A percentile compares a stretch with the other conserved stretches of the same genome.
Conservation (phyloP, 2,797 vertebrate species). For the Cossypha heuglini region DNA sequence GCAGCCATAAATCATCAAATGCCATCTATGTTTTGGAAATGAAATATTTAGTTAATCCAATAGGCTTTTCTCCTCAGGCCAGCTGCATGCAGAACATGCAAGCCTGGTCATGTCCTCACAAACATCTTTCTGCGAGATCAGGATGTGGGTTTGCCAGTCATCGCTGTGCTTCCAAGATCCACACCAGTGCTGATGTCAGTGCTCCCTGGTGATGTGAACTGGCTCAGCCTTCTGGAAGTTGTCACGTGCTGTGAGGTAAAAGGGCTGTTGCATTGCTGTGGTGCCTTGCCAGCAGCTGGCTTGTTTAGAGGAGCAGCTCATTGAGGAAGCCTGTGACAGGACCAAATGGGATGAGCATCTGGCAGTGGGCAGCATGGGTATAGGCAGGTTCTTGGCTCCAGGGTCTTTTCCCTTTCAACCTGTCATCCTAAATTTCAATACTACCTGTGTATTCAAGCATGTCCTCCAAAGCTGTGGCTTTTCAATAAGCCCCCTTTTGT, state of each 20-base stretch:
- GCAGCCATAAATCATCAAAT: neutral
- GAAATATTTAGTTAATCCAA: neutral
- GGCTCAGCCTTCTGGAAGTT: neutral
- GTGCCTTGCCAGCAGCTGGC: neutral
- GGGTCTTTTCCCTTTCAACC: neutral
- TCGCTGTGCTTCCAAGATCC: neutral
- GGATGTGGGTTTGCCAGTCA: neutral
- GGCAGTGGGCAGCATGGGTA: neutral
- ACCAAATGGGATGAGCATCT: neutral
- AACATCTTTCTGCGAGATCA: neutral
- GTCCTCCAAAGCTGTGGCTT: neutral
- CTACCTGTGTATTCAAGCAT: neutral
- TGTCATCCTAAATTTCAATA: neutral
- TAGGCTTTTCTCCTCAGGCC: neutral
- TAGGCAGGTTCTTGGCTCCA: neutral
- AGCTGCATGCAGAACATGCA: neutral
- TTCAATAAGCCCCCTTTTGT: neutral
- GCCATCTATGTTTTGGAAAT: neutral
- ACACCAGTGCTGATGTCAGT: neutral
- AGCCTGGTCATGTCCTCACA: neutral
- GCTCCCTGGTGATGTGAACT: neutral
- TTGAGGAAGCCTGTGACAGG: neutral
- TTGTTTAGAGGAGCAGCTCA: neutral
- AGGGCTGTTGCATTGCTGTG: neutral
- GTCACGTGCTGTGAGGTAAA: neutral